Base-by-base conservation (phyloP, 2,113 vertebrate species). In the Ranitomeya imitator region DNA sequence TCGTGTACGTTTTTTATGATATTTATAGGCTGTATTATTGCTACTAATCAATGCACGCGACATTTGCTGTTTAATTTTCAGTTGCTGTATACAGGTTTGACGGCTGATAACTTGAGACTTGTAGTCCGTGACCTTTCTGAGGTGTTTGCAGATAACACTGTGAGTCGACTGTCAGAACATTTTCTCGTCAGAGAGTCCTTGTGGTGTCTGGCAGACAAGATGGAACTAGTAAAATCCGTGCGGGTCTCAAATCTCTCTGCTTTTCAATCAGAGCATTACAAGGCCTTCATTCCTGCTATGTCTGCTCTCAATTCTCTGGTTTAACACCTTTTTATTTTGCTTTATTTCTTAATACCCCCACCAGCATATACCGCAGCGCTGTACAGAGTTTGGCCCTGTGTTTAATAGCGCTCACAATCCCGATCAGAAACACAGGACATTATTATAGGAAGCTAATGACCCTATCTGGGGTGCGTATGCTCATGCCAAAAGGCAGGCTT, bases 131-230 rank as follows among this genome's bases (percentile, higher is more conserved):
- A 65, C 76, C 37, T 77, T 79, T 67, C 45, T 1, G 76, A 69
- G 85, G 74, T 86, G 85, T 79, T 67, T 80, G 26, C 51, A 59
- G 63, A 87, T 80, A 80, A 80, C 61, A 57, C 71, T 80, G 45
- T 54, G 51, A 80, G 63, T 65, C 63, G 26, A 71, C 23, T 37
- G 85, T 82, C 83, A 55, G 83, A 85, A 54, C 61, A 12, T 52
- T 71, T 84, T 71, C 51, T 9, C 55, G 85, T 79, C 85, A 69
- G 74, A 79, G 77, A 59, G 37, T 60, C 61, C 6, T 67, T 45
- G 79, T 82, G 31, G 52, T 57, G 65, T 82, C 79, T 87, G 86
- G 79, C 86, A 87, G 78, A 31, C 86, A 82, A 87, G 86, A 82
- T 60, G 26, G 65, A 82, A 87, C 86, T 82, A 51, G 86, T 59